Conservation (phyloP, 2,113 vertebrate species). For the Alosa alosa region DNA sequence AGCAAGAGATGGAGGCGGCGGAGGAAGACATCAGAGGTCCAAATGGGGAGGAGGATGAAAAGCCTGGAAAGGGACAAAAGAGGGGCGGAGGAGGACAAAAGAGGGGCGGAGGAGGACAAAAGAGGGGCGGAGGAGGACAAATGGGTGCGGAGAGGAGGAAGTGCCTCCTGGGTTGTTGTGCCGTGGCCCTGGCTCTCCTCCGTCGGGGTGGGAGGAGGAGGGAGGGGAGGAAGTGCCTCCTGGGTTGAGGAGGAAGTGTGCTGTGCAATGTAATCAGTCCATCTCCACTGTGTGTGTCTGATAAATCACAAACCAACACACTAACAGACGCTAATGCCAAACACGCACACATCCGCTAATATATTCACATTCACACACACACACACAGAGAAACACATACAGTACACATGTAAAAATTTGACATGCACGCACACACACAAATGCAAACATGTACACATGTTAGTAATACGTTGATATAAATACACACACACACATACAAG, state of each 20-base stretch:
- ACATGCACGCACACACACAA: neutral
- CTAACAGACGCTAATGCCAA: neutral
- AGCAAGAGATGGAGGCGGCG: neutral
- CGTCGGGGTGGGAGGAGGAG: neutral
- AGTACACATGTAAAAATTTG: neutral
- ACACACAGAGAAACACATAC: slow-evolving; percentile 10
- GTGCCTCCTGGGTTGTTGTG: neutral
- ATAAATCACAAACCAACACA: slow-evolving; percentile 46
- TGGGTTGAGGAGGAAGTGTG: slow-evolving; percentile 36
- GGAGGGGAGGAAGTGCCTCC: slow-evolving; percentile 30
- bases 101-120: too few species aligned
- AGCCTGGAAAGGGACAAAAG: neutral
- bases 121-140: neutral
- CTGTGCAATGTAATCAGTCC: slow-evolving; percentile 53
- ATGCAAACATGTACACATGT: slow-evolving; percentile 1
- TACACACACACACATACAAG: neutral
- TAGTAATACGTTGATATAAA: neutral
- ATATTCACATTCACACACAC: slow-evolving; percentile 14
- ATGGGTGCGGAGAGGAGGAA: neutral
- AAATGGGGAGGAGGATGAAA: slow-evolving; percentile 6
- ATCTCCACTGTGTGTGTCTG: slow-evolving; percentile 42
- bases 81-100: neutral
- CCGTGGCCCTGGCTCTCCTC: neutral
- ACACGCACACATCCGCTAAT: slow-evolving; percentile 9
- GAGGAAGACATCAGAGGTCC: neutral